Evolutionary conservation across 2,113 vertebrate species (phyloP), one percentile per base, ranked within the genome.

Genomic region (Psittacula cyanocephala): DNA sequence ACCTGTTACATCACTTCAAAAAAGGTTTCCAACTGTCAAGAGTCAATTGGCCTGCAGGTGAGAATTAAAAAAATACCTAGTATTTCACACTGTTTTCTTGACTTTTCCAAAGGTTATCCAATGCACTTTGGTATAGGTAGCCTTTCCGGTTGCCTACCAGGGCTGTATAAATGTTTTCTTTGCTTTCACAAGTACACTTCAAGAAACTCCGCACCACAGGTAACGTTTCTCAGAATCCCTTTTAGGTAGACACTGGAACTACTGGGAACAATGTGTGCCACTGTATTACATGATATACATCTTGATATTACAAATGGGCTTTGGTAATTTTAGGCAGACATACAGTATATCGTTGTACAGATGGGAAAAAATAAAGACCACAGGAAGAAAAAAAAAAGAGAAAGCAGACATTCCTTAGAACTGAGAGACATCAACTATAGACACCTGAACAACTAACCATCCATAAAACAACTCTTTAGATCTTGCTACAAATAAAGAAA

Each of bases 31-130:
- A 64, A 43, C 64, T 71, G 76, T 27, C 76, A 88, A 41, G 59
- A 93, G 44, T 82, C 84, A 94, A 85, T 52, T 72, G 70, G 59
- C 59, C 86, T 57, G 24, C 41, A 91, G 87, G 89, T 76, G 25
- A 89, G 44, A 94, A 80, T 3, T 44, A 29, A 43, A 69, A 17
- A 16, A 31, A 43, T 24, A n/a, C 20, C 28, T 41, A 49, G 23
- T 20, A 78, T 65, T 94, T 88, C 68, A 86, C 37, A 74, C 41
- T 13, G 11, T n/a, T 86, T 80, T 53, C 50, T 81, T 88, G n/a
- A 88, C 90, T 88, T 81, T 90, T 77, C 64, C 31, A 81, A 90
- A 74, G n/a, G 88, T 88, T 94, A 85, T 35, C 50, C 81, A 47
- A 44, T 43, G 29, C 60, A 31, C 57, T 85, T 75, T 62, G 35